Conservation (phyloP, 2,888 invertebrate species). For the Drosophila austrosaltans region DNA sequence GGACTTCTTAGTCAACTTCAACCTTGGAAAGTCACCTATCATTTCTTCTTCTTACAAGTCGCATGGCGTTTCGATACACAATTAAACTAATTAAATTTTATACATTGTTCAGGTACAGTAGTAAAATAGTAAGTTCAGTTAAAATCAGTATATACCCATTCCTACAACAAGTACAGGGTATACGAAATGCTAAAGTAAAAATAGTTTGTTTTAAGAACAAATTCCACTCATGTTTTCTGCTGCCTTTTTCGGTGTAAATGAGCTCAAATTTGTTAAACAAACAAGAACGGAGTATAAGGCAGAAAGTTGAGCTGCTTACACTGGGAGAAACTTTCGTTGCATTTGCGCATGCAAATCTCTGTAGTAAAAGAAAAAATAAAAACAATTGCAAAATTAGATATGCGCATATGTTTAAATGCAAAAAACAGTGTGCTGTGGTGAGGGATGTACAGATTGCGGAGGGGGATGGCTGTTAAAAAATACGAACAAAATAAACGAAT, state of each 20-base stretch:
- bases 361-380: conserved; percentile 8
- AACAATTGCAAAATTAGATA: conserved; percentile 67
- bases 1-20: too few species aligned
- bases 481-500: conserved; percentile 22
- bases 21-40: too few species aligned
- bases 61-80: too few species aligned
- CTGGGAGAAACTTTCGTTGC: not conserved
- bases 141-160: not conserved
- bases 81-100: too few species aligned
- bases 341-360: conserved; percentile 57
- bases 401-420: conserved; percentile 69
- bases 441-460: too few species aligned
- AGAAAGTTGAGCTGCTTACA: conserved; percentile 15
- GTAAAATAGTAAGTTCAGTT: too few species aligned
- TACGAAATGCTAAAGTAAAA: conserved; percentile 38
- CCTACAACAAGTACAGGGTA: not conserved
- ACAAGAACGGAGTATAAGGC: conserved; percentile 39
- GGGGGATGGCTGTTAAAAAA: conserved; percentile 28
- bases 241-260: conserved; percentile 68
- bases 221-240: conserved; percentile 26
- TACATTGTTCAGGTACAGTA: too few species aligned
- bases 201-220: conserved; percentile 52
- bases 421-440: conserved; percentile 32
- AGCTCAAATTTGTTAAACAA: conserved; percentile 74
- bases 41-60: too few species aligned